Percentiles rank a stretch among this genome's conserved stretches.
Evolutionary conservation across 2,113 vertebrate genomes (phyloP).

Genomic region (Morone saxatilis): DNA sequence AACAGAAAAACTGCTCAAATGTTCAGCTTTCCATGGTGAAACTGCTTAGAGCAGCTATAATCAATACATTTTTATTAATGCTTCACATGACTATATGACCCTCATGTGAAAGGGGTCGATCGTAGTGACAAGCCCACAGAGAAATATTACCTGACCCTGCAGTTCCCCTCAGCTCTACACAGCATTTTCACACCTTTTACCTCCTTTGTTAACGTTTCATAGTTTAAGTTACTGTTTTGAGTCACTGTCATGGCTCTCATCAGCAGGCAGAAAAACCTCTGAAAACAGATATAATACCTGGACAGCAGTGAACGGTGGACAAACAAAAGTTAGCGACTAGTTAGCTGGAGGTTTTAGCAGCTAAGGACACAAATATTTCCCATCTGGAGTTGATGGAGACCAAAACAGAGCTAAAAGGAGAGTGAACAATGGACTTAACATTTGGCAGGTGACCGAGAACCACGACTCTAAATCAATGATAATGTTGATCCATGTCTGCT

Average conservation of each 20-base stretch:
- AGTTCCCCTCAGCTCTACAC: not conserved
- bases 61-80: constrained; percentile 1
- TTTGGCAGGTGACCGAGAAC: no score
- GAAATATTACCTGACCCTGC: not conserved
- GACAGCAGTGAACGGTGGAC: not conserved
- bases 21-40: constrained; percentile 12
- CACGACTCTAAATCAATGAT: no score
- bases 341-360: no score
- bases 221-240: not conserved
- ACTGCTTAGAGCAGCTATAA: not conserved
- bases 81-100: not conserved
- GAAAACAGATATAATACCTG: not conserved
- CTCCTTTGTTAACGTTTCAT: not conserved
- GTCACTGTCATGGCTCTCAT: not conserved
- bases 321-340: no score
- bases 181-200: not conserved
- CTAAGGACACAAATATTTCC: no score
- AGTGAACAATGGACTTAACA: not conserved
- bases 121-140: not conserved
- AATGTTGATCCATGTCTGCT: no score
- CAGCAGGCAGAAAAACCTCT: not conserved
- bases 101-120: not conserved
- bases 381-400: not conserved
- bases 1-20: constrained; percentile 19
- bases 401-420: not conserved